phyloP scores from a whole-genome alignment of 2,797 vertebrate genomes.

The Cynodonichthys magdalenae region DNA sequence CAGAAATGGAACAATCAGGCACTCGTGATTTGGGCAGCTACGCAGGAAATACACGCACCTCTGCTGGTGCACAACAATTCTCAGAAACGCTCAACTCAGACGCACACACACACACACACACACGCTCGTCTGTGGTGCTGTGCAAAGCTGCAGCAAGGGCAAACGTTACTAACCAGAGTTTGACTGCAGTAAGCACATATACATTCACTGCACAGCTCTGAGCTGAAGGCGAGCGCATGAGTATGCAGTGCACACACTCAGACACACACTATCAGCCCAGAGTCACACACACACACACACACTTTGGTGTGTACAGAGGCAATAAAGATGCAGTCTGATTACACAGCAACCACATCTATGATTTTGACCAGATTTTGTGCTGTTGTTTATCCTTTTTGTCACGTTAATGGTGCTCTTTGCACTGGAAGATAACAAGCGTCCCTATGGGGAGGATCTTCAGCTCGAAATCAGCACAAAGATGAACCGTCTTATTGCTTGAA shows the following conservation, averaged over 20 bases:
- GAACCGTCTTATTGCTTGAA: constrained; percentile 6
- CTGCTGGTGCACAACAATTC: constrained; percentile 21
- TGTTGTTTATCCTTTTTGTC: constrained; percentile 14
- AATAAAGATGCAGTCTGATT: constrained; percentile 55
- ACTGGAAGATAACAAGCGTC: constrained; percentile 22
- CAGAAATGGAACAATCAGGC: constrained; percentile 36
- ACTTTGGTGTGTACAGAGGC: constrained; percentile 32
- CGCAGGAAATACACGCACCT: constrained; percentile 27
- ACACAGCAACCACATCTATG: constrained; percentile 30
- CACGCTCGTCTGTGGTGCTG: constrained; percentile 41
- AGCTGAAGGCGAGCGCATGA: constrained; percentile 71
- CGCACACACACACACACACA: background rate
- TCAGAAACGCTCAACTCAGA: constrained; percentile 17
- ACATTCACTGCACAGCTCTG: constrained; percentile 80
- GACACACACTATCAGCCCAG: constrained; percentile 68
- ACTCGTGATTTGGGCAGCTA: constrained; percentile 14
- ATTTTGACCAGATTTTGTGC: constrained; percentile 33
- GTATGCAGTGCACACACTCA: constrained; percentile 75
- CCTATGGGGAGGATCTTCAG: constrained; percentile 5
- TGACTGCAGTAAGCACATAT: constrained; percentile 83
- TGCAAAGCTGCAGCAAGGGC: constrained; percentile 78
- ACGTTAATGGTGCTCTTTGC: constrained; percentile 27
- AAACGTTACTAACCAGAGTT: constrained; percentile 77
- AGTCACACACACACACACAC: constrained; percentile 50
- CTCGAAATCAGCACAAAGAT: constrained; percentile 10